Evolutionary conservation across 1,140 invertebrate genomes (phyloP).

Genomic region (Chionoecetes opilio): DNA sequence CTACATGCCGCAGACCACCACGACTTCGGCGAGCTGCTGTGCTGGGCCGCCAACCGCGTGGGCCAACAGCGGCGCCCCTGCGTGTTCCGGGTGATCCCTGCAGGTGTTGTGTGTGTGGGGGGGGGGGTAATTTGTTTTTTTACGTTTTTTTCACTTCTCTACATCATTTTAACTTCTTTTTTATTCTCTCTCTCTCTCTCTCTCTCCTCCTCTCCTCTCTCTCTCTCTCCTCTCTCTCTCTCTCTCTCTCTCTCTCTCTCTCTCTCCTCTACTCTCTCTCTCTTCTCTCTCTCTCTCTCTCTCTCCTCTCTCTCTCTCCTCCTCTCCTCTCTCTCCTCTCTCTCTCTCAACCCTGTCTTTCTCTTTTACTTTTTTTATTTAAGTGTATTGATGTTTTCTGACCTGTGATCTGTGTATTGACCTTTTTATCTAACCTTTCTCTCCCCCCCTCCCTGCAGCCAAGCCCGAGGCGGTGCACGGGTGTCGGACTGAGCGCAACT

Average conservation of each 20-base stretch:
- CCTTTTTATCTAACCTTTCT: too few relatives aligned
- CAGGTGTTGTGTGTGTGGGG: slow-evolving; percentile 91
- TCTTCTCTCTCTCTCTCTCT: too few relatives aligned
- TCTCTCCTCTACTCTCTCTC: neutral
- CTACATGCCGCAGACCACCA: slow-evolving; percentile 87
- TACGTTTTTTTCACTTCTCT: neutral
- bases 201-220: too few relatives aligned
- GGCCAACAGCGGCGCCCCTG: slow-evolving; percentile 89
- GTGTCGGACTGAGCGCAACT: slow-evolving; percentile 89
- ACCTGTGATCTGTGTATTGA: too few relatives aligned
- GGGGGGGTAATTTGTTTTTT: slow-evolving; percentile 85
- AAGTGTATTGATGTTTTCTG: neutral
- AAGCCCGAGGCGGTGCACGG: slow-evolving; percentile 76
- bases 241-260: neutral
- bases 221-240: neutral
- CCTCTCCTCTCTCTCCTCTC: too few relatives aligned
- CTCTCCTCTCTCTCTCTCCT: too few relatives aligned
- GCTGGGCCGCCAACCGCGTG: slow-evolving; percentile 92
- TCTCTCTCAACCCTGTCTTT: too few relatives aligned
- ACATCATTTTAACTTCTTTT: neutral
- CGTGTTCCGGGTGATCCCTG: slow-evolving; percentile 94
- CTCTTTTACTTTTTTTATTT: neutral
- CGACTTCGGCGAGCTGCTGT: slow-evolving; percentile 91
- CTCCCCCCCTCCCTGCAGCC: slow-evolving; percentile 57
- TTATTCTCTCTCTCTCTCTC: neutral